Percentiles rank a stretch among this genome's conserved stretches.
These are phyloP conservation scores for Antheraea assamensis DNA, from an alignment of 2,888 invertebrate genomes.

Conservation along the genomic window DNA sequence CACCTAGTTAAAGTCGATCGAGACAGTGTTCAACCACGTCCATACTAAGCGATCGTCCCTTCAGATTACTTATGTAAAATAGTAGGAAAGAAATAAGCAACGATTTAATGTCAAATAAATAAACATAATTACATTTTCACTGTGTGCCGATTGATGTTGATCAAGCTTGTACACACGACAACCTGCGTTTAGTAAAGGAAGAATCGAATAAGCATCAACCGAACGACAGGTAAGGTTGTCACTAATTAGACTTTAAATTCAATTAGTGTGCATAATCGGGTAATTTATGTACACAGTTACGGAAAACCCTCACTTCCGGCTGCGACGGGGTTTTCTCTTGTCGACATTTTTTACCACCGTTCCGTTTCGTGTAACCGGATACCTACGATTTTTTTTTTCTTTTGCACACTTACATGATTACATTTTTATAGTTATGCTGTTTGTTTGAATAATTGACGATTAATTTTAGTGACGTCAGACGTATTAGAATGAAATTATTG, in stretches of 20 bases:
- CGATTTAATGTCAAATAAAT: neutral
- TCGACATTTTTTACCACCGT: neutral
- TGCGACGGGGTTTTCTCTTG: constrained; percentile 5
- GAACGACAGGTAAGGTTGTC: neutral
- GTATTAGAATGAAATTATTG: neutral
- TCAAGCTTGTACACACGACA: neutral
- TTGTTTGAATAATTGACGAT: neutral
- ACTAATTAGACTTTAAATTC: neutral
- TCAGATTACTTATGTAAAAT: too few relatives aligned
- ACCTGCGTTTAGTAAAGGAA: neutral
- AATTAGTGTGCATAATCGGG: neutral
- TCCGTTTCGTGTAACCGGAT: neutral
- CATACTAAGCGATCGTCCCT: too few relatives aligned
- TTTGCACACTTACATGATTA: neutral
- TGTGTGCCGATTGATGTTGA: neutral
- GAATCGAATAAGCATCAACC: neutral
- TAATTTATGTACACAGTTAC: constrained; percentile 4
- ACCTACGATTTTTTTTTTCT: neutral
- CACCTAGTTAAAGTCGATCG: neutral
- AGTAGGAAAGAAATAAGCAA: neutral
- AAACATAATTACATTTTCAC: neutral
- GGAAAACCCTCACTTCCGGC: constrained; percentile 9
- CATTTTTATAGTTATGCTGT: constrained; percentile 5
- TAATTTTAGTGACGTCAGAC: neutral
- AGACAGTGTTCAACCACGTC: too few relatives aligned